phyloP scores from a whole-genome alignment of 2,797 vertebrate genomes.

The Capromys pilorides region DNA sequence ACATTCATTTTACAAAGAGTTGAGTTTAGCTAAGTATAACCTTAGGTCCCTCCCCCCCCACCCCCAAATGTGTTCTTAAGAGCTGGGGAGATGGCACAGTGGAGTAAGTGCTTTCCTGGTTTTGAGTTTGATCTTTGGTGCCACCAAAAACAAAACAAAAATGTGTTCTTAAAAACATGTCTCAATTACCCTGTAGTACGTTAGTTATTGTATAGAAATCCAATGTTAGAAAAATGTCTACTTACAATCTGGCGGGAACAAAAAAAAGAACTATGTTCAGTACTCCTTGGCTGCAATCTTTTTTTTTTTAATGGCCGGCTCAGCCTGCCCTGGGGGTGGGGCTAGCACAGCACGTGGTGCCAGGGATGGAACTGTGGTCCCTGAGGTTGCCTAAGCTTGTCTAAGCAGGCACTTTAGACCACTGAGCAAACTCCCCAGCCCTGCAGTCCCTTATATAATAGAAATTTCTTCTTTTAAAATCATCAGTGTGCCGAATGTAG shows the following conservation, averaged over 20 bases:
- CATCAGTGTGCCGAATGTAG: not conserved
- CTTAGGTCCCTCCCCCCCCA: constrained; percentile 62
- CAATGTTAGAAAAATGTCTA: constrained; percentile 67
- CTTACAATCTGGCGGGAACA: constrained; percentile 47
- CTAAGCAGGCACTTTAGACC: too few relatives aligned
- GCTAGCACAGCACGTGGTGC: too few relatives aligned
- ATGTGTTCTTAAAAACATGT: constrained; percentile 70
- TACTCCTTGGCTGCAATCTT: constrained; percentile 49
- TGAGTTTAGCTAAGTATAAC: constrained; percentile 59
- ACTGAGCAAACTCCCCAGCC: too few relatives aligned
- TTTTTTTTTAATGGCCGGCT: too few relatives aligned
- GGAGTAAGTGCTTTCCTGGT: too few relatives aligned
- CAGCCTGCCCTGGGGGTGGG: too few relatives aligned
- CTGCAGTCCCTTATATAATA: constrained; percentile 20
- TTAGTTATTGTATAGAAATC: constrained; percentile 69
- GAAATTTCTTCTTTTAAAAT: constrained; percentile 58
- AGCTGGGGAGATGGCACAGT: too few relatives aligned
- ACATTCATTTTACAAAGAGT: constrained; percentile 48
- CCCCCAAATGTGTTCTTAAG: constrained; percentile 59
- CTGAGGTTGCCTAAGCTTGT: too few relatives aligned
- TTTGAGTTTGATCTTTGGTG: too few relatives aligned
- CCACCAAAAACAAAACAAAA: not conserved
- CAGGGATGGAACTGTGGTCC: too few relatives aligned
- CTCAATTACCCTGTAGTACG: constrained; percentile 33
- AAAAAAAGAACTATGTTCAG: constrained; percentile 20